Evolutionary conservation across 2,888 invertebrate species (phyloP).

Genomic region (Steinernema carpocapsae): DNA sequence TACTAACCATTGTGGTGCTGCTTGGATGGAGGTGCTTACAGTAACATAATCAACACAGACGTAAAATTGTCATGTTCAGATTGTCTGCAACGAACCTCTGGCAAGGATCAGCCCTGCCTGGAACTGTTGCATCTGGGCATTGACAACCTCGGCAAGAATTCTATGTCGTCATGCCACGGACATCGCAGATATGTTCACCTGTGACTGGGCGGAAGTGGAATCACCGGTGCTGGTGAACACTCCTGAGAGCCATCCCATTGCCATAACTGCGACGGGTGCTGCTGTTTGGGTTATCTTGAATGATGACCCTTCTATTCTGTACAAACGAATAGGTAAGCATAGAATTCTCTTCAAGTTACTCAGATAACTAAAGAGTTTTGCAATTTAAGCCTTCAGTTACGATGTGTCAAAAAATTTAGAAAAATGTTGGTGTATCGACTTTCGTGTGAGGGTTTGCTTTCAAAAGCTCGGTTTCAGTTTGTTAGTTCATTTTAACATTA

Average conservation of each 20-base stretch:
- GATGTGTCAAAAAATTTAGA: no score
- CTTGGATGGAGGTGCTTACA: constrained; percentile 21
- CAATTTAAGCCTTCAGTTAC: no score
- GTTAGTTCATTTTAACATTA: no score
- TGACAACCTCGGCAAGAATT: constrained; percentile 16
- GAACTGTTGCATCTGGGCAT: constrained; percentile 24
- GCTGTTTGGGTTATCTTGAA: constrained; percentile 23
- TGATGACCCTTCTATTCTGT: constrained; percentile 21
- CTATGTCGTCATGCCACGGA: constrained; percentile 11
- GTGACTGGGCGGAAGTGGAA: constrained; percentile 17
- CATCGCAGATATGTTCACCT: constrained; percentile 26
- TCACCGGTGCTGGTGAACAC: constrained; percentile 9
- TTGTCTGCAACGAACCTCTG: constrained; percentile 20
- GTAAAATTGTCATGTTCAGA: no score
- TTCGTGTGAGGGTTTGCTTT: no score
- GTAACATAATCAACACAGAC: neutral
- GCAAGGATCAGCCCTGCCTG: constrained; percentile 12
- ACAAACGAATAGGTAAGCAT: constrained; percentile 17
- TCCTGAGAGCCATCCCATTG: constrained; percentile 10
- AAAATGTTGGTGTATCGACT: no score
- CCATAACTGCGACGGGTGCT: constrained; percentile 16
- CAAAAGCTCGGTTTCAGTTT: no score
- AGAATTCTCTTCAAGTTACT: neutral
- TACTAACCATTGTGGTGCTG: neutral
- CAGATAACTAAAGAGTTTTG: no score